Conservation (phyloP, 2,888 invertebrate genomes). For the Graphium colonna region DNA sequence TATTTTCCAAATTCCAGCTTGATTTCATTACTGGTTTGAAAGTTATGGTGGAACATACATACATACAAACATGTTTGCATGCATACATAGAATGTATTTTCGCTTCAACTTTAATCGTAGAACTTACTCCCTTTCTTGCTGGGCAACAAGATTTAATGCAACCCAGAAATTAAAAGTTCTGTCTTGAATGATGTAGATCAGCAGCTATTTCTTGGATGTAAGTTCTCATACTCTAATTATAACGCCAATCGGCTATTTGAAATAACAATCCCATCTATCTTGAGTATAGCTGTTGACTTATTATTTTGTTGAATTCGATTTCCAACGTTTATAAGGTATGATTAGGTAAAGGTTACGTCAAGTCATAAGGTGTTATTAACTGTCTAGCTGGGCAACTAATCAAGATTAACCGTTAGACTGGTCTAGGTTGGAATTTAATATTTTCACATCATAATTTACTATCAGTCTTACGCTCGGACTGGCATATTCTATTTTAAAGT, state of each 20-base stretch:
- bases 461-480: neutral
- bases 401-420: conserved; percentile 9
- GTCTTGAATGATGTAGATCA: no score
- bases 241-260: neutral
- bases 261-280: neutral
- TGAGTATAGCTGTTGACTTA: neutral
- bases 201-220: no score
- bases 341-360: conserved; percentile 2
- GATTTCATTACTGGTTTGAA: no score
- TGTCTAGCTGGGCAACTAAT: conserved; percentile 7
- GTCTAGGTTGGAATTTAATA: neutral
- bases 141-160: no score
- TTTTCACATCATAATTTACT: neutral
- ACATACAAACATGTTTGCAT: no score
- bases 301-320: neutral
- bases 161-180: no score
- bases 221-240: neutral
- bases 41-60: no score
- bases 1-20: no score
- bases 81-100: no score
- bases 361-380: conserved; percentile 17
- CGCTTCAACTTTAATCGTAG: no score
- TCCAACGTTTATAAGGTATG: neutral
- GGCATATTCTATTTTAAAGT: no score
- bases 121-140: no score